Evolutionary conservation across 2,888 invertebrate species (phyloP), one percentile per base, ranked within the genome.

Genomic region (Chloromyia formosa): DNA sequence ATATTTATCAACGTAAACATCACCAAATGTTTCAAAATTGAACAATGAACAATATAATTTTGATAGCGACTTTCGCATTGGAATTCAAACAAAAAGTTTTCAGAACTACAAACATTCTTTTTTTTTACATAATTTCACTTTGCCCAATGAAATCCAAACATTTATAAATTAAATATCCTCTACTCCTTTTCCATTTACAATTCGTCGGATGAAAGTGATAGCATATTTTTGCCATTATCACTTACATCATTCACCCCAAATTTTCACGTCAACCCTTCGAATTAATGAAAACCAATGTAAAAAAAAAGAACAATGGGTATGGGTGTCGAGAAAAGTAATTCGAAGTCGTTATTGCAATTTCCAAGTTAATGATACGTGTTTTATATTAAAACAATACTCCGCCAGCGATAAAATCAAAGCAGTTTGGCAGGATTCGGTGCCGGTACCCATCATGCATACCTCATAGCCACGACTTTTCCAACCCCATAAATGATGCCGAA

Each of bases 361-460:
- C 16, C 7, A 18, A 12, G 62, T 64, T 64, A 64, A 64, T 64
- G 62, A 42, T 64, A 40, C 62, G 62, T 35, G 27, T 64, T 64
- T 64, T 42, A 64, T 64, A 16, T 23, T 18, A 42, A 42, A 42
- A 42, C 62, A 23, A 18, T 42, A 23, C 62, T 56, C 56, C 10
- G 20, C 10, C 56, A 56, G 10, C 10, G 18, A 20, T 18, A 16
- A 56, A 56, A 56, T 20, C 56, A 56, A 56, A 56, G 18, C 27
- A 35, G 27, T 7, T 35, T 35, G 7, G 27, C 27, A 35, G 27
- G 27, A 35, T 7, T 35, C 7, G 10, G 20, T 16, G 16, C 49
- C 2, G 16, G 16, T n/a, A 7, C 12, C 14, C 49, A 49, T 49
- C 2, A 49, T 10, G 18, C 10, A 18, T 56, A 22, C 56, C 27